Evolutionary conservation across 2,113 vertebrate genomes (phyloP).

Genomic region (Microtus oregoni): DNA sequence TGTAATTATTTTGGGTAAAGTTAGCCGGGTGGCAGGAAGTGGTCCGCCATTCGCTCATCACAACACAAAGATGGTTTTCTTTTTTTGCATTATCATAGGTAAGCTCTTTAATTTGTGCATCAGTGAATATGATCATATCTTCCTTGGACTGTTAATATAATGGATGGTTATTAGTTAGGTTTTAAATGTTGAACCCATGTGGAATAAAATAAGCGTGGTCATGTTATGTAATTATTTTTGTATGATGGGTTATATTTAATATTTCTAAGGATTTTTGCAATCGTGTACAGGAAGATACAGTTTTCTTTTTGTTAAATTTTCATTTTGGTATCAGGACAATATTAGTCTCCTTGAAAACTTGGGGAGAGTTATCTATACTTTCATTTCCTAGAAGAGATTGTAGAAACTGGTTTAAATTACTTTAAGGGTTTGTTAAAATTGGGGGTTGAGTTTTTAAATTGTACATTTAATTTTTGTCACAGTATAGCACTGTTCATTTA

Average conservation of each 20-base stretch:
- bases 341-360: background rate
- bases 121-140: background rate
- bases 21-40: too few species aligned
- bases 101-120: background rate
- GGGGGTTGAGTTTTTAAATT: background rate
- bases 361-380: background rate
- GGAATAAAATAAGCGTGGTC: background rate
- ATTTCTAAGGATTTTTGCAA: background rate
- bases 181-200: background rate
- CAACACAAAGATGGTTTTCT: background rate
- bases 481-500: background rate
- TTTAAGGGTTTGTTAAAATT: background rate
- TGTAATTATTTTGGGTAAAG: too few species aligned
- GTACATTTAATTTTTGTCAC: background rate
- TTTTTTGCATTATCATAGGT: background rate
- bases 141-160: background rate
- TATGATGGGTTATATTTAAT: background rate
- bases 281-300: background rate
- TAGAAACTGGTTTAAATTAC: background rate
- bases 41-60: rapidly evolving
- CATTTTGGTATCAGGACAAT: background rate
- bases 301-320: background rate
- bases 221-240: background rate
- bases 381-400: background rate
- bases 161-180: background rate